These are phyloP conservation scores for Tapirus terrestris DNA, from an alignment of 2,113 vertebrate species.

Conservation along the genomic window DNA sequence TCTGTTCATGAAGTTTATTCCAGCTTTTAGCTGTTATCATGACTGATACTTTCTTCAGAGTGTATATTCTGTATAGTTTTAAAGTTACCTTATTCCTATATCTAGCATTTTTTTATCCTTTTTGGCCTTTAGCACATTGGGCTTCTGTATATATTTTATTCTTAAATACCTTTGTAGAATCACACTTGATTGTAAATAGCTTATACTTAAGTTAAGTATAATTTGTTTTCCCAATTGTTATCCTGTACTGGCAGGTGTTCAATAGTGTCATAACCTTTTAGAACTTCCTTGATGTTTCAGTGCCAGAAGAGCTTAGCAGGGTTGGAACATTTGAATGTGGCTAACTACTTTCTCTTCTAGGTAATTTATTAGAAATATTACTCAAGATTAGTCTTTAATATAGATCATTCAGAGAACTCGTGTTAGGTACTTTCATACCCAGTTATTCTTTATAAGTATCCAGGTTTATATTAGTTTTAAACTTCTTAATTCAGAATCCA, in stretches of 20 bases:
- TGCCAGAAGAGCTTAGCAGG: background rate
- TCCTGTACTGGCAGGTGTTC: background rate
- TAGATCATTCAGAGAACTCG: background rate
- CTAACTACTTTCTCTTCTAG: background rate
- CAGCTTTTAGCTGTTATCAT: background rate
- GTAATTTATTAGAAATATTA: constrained; percentile 25
- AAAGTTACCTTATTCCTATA: constrained; percentile 25
- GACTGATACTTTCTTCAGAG: background rate
- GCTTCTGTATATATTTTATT: constrained; percentile 29
- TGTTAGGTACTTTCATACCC: background rate
- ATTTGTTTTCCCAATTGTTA: constrained; percentile 21
- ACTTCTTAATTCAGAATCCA: constrained; percentile 36
- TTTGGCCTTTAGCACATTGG: background rate
- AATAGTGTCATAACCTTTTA: background rate
- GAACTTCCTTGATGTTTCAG: background rate
- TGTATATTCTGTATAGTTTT: background rate
- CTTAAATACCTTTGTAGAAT: background rate
- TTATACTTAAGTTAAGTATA: background rate
- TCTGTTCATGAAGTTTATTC: background rate
- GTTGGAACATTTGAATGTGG: constrained; percentile 24
- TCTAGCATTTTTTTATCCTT: background rate
- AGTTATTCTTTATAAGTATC: constrained; percentile 7
- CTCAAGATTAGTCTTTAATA: constrained; percentile 1
- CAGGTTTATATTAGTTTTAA: constrained; percentile 10
- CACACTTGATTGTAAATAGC: background rate